Evolutionary conservation across 2,797 vertebrate genomes (phyloP).

Genomic region (Sandelia bainsii): DNA sequence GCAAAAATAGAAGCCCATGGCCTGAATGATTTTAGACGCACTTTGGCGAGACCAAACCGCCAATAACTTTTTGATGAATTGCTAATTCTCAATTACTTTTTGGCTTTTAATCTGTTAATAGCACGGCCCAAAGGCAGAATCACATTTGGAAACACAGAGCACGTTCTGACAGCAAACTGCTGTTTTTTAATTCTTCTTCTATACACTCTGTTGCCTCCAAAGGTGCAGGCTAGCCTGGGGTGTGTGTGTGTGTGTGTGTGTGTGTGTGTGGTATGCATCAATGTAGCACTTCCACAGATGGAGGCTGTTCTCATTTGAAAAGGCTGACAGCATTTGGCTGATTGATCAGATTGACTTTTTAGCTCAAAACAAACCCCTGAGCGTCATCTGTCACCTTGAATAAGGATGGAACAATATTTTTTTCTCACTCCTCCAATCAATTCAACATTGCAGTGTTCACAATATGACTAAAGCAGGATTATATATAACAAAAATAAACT

Average conservation of each 20-base stretch:
- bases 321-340: conserved; percentile 58
- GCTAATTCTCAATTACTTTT: conserved; percentile 71
- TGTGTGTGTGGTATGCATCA: conserved; percentile 33
- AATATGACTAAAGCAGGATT: not conserved
- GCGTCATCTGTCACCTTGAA: conserved; percentile 47
- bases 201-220: conserved; percentile 46
- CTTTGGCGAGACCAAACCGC: conserved; percentile 53
- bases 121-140: conserved; percentile 42
- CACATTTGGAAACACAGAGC: conserved; percentile 44
- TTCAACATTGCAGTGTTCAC: not conserved
- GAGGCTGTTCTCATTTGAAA: conserved; percentile 54
- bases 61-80: conserved; percentile 71
- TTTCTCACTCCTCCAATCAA: conserved; percentile 20
- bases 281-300: conserved; percentile 48
- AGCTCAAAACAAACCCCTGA: conserved; percentile 44
- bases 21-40: conserved; percentile 57
- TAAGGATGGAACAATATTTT: conserved; percentile 23
- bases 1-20: conserved; percentile 51
- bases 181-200: conserved; percentile 45
- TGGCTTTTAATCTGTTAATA: conserved; percentile 66
- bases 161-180: conserved; percentile 36
- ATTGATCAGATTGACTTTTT: conserved; percentile 77
- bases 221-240: conserved; percentile 52
- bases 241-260: conserved; percentile 40
- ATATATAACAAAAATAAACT: not conserved